Conservation (phyloP, 2,888 invertebrate species). For the Drosophila silvestris region DNA sequence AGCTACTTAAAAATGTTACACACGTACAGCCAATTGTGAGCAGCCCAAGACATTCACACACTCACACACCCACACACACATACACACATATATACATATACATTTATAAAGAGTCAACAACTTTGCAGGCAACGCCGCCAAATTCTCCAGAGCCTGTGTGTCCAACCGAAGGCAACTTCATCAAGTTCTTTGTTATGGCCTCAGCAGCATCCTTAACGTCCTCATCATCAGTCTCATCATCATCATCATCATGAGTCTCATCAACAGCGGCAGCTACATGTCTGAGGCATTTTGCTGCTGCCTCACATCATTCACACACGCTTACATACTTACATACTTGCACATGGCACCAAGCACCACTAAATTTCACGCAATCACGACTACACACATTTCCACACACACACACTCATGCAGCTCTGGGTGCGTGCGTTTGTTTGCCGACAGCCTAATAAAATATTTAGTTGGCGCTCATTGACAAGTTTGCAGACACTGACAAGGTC, state of each 20-base stretch:
- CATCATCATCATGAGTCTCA: constrained; percentile 48
- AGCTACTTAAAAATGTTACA: constrained; percentile 79
- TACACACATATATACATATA: neutral
- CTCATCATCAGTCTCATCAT: constrained; percentile 34
- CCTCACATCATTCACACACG: constrained; percentile 39
- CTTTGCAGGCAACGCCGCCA: constrained; percentile 60
- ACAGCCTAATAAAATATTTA: constrained; percentile 84
- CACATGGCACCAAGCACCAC: constrained; percentile 53
- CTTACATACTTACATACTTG: constrained; percentile 12
- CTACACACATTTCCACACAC: constrained; percentile 47
- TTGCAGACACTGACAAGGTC: constrained; percentile 72
- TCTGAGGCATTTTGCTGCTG: constrained; percentile 51
- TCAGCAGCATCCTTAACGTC: constrained; percentile 50
- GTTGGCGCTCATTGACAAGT: constrained; percentile 82
- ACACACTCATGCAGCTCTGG: neutral
- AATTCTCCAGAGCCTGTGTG: constrained; percentile 66
- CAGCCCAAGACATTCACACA: constrained; percentile 40
- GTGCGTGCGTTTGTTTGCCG: constrained; percentile 49
- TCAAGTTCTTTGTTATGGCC: constrained; percentile 70
- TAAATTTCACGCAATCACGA: constrained; percentile 80
- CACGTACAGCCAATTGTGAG: constrained; percentile 80
- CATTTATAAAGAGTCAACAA: constrained; percentile 60
- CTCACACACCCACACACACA: constrained; percentile 2
- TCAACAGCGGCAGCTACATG: constrained; percentile 62
- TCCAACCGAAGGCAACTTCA: constrained; percentile 67